These are phyloP conservation scores for Bembecia ichneumoniformis DNA, from an alignment of 2,888 invertebrate genomes.

Conservation along the genomic window DNA sequence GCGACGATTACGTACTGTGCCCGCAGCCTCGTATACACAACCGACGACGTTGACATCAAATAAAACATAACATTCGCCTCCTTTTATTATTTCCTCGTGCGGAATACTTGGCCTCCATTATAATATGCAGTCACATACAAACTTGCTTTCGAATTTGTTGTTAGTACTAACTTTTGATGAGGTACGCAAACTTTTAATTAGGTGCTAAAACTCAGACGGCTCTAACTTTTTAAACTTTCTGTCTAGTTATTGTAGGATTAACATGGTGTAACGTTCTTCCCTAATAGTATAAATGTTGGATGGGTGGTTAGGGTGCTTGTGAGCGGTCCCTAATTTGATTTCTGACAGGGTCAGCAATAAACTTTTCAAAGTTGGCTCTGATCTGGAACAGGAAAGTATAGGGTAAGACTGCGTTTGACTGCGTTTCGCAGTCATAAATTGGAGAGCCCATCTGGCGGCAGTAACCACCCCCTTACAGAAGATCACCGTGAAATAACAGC, in stretches of 20 bases:
- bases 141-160: not conserved
- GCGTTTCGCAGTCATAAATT: no score
- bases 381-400: no score
- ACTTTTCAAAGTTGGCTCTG: no score
- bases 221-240: not conserved
- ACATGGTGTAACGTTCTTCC: not conserved
- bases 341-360: no score
- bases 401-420: no score
- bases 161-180: not conserved
- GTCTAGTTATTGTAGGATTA: not conserved
- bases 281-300: no score
- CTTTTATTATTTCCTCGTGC: not conserved
- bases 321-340: no score
- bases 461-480: no score
- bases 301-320: no score
- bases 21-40: not conserved
- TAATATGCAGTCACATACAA: not conserved
- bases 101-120: not conserved
- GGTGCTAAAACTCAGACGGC: not conserved
- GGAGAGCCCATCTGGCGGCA: no score
- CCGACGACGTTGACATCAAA: not conserved
- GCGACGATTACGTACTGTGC: conserved; percentile 27
- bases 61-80: not conserved
- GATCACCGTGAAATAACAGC: no score
- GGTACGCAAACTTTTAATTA: not conserved